Percentiles rank a stretch among this genome's conserved stretches.
phyloP scores from a whole-genome alignment of 35 echinoderm and acorn worm species.

The Nesometra sesokonis region DNA sequence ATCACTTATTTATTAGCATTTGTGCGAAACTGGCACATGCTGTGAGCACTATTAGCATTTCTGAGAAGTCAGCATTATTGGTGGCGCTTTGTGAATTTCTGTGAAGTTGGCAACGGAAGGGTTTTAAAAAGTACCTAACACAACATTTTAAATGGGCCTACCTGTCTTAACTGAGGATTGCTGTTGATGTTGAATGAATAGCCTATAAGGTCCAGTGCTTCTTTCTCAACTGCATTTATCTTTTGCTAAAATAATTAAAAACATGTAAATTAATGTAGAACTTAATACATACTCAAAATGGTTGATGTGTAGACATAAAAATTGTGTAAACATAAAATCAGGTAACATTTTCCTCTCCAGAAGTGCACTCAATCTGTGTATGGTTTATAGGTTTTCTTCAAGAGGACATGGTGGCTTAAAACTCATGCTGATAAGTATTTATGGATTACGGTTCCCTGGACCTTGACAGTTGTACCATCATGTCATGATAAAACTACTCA shows the following conservation, averaged over 20 bases:
- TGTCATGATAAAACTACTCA: too few species aligned
- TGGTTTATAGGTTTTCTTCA: too few species aligned
- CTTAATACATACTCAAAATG: too few species aligned
- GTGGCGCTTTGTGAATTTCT: background rate
- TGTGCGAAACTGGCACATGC: too few species aligned
- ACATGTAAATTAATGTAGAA: background rate
- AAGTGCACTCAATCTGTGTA: too few species aligned
- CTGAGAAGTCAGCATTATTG: background rate
- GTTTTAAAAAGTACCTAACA: background rate
- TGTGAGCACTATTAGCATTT: background rate
- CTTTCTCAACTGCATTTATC: conserved; percentile 32
- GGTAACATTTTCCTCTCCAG: too few species aligned
- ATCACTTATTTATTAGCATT: too few species aligned
- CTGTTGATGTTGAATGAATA: conserved; percentile 70
- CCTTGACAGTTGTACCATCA: too few species aligned
- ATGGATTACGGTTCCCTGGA: too few species aligned
- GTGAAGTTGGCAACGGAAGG: background rate
- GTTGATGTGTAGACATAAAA: background rate
- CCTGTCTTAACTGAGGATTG: conserved; percentile 75
- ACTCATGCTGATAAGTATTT: too few species aligned
- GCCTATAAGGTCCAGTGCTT: conserved; percentile 42
- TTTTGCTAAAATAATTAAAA: conserved; percentile 5
- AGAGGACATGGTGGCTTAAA: too few species aligned
- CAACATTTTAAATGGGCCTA: too few species aligned
- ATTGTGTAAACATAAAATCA: background rate